Conservation (phyloP, 2,797 vertebrate genomes). For the Mergus octosetaceus region DNA sequence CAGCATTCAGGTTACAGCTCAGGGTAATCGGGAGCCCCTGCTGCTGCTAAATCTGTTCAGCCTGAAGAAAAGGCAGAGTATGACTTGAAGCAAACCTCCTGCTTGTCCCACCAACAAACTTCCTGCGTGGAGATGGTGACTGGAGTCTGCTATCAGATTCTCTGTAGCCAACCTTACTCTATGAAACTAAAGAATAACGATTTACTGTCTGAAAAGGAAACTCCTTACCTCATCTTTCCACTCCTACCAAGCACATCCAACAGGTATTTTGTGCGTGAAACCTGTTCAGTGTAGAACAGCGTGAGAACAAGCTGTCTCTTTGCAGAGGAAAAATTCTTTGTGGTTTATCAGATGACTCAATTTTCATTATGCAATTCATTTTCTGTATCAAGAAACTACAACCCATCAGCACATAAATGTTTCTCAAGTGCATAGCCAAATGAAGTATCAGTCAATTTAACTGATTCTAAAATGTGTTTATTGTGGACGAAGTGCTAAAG, state of each 20-base stretch:
- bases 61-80: background rate
- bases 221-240: background rate
- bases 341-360: background rate
- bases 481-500: background rate
- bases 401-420: background rate
- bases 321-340: background rate
- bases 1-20: slow-evolving; percentile 8
- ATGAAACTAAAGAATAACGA: background rate
- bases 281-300: background rate
- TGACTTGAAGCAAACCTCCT: background rate
- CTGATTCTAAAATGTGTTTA: background rate
- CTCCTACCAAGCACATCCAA: background rate
- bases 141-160: background rate
- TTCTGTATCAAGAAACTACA: background rate
- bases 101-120: background rate
- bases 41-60: background rate
- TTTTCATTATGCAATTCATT: background rate
- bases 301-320: background rate
- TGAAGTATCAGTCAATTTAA: background rate
- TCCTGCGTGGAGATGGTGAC: background rate
- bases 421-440: background rate
- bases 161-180: background rate
- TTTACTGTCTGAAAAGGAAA: background rate
- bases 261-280: background rate
- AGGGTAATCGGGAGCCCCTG: background rate